Conservation (phyloP, 37 sponge, comb jelly and placozoan species). For the Crambe crambe region DNA sequence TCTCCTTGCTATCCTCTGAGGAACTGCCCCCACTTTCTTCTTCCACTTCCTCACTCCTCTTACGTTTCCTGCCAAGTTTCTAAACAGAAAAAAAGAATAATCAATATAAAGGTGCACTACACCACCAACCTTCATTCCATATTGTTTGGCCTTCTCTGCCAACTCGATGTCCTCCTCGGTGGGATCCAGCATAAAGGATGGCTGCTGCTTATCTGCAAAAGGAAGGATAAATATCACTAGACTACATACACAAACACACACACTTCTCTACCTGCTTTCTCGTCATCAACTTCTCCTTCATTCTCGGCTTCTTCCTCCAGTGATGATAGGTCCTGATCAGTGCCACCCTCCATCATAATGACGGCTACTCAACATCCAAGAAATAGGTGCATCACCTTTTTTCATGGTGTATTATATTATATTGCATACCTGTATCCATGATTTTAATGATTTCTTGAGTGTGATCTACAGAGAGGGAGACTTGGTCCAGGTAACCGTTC, state of each 20-base stretch:
- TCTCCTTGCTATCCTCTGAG: constrained; percentile 2
- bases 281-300: constrained; percentile 13
- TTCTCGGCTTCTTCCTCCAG: constrained; percentile 37
- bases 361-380: constrained; percentile 23
- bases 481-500: constrained; percentile 35
- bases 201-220: constrained; percentile 7
- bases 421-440: constrained; percentile 60
- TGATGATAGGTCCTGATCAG: constrained; percentile 57
- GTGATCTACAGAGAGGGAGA: constrained; percentile 18
- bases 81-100: no score
- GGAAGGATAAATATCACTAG: no score
- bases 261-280: no score
- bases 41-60: no score
- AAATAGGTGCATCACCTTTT: not conserved
- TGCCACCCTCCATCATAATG: constrained; percentile 83
- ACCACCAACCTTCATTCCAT: constrained; percentile 7
- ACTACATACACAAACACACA: no score
- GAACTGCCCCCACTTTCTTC: constrained; percentile 7
- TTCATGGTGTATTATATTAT: not conserved
- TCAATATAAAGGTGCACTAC: not conserved
- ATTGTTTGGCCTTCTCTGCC: constrained; percentile 30
- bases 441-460: constrained; percentile 24
- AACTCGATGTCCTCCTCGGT: constrained; percentile 21
- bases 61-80: no score
- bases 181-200: constrained; percentile 37